Percentiles rank a stretch among this genome's conserved stretches.
These are phyloP conservation scores for Brachyrhaphis roseni DNA, from an alignment of 2,797 vertebrate species.

Conservation along the genomic window DNA sequence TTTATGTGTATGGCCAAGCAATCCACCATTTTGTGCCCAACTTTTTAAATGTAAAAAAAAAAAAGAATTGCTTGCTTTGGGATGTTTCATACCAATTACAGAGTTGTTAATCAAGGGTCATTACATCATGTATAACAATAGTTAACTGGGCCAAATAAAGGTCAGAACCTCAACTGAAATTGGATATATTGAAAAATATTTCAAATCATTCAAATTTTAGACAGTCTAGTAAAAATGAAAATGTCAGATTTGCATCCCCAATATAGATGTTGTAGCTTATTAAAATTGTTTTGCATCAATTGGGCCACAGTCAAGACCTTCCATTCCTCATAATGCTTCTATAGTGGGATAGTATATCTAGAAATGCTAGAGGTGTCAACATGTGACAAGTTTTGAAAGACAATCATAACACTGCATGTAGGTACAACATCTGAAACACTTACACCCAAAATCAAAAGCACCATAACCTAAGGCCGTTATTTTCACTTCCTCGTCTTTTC, in stretches of 20 bases:
- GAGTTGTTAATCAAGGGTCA: not conserved
- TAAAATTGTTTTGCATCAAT: not conserved
- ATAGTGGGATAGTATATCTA: not conserved
- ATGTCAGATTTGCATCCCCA: not conserved
- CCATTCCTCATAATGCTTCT: not conserved
- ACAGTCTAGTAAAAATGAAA: not conserved
- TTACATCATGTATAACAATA: not conserved
- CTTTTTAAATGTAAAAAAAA: not conserved
- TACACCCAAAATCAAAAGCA: slow-evolving; percentile 21
- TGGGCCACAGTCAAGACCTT: not conserved
- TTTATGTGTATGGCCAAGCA: not conserved
- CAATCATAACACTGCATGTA: not conserved
- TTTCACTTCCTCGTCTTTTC: slow-evolving; percentile 40
- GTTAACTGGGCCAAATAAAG: not conserved
- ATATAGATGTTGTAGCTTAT: not conserved
- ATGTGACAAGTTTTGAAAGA: not conserved
- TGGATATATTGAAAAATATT: not conserved
- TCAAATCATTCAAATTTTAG: not conserved
- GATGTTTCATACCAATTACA: not conserved
- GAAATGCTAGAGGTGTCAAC: not conserved
- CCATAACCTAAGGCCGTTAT: slow-evolving; percentile 36
- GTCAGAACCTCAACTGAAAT: not conserved
- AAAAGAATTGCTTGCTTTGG: not conserved
- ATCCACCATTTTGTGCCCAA: not conserved
- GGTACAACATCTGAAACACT: slow-evolving; percentile 8